Percentiles rank a stretch among this genome's conserved stretches.
These are phyloP conservation scores for Aphelocoma californica DNA, from an alignment of 2,797 vertebrate species.

Conservation along the genomic window DNA sequence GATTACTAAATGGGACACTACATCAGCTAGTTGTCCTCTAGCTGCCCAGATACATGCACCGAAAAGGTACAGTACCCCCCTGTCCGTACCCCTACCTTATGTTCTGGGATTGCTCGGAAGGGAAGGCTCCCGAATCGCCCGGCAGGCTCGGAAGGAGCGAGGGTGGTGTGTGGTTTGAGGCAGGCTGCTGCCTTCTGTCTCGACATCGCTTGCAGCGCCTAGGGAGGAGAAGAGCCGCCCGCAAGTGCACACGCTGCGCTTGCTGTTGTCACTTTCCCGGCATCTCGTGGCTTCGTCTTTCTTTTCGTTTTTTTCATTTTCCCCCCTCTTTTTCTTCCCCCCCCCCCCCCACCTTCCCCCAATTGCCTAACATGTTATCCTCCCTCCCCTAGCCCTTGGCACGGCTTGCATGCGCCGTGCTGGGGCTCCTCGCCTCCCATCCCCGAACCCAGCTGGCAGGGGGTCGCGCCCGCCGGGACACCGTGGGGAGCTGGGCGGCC, in stretches of 20 bases:
- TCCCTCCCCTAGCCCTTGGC: background rate
- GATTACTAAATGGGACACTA: constrained; percentile 90
- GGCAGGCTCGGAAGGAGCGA: background rate
- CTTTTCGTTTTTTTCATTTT: background rate
- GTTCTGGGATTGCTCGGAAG: background rate
- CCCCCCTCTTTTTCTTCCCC: background rate
- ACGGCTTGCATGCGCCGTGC: background rate
- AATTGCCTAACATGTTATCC: background rate
- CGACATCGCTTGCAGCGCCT: constrained; percentile 1
- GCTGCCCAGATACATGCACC: constrained; percentile 84
- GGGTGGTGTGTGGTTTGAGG: background rate
- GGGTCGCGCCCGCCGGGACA: background rate
- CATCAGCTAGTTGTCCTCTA: constrained; percentile 73
- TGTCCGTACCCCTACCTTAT: background rate
- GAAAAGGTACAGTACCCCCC: constrained; percentile 80
- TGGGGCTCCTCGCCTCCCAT: background rate
- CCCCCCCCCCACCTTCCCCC: too few species aligned
- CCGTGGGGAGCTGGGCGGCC: background rate
- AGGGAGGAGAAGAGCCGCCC: background rate
- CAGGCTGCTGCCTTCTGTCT: background rate
- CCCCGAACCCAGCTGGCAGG: background rate
- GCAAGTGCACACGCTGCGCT: background rate
- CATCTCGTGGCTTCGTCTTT: background rate
- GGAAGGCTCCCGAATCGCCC: background rate
- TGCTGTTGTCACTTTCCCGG: background rate